A percentile compares a stretch with the other conserved stretches of the same genome.
Conservation (phyloP, 2,113 vertebrate species). For the Poecilia latipinna region DNA sequence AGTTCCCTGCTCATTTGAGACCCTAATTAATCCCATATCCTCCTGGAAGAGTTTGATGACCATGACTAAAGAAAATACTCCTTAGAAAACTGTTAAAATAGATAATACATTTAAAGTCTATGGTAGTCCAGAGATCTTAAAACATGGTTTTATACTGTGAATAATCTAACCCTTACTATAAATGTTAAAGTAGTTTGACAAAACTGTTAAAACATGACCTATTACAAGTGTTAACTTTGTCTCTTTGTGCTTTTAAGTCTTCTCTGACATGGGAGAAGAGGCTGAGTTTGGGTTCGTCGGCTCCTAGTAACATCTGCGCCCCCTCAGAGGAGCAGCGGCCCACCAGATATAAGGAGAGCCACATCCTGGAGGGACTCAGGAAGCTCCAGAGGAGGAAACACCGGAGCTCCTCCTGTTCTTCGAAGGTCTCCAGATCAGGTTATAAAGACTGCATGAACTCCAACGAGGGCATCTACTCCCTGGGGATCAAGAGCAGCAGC, state of each 20-base stretch:
- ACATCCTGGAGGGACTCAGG: slow-evolving; percentile 89
- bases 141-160: no score
- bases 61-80: neutral
- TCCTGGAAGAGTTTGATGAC: slow-evolving; percentile 5
- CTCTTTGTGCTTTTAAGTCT: slow-evolving; percentile 68
- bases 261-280: slow-evolving; percentile 90
- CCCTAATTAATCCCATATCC: slow-evolving; percentile 20
- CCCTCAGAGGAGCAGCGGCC: slow-evolving; percentile 85
- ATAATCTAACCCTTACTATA: neutral
- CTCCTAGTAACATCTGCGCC: slow-evolving; percentile 86
- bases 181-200: neutral
- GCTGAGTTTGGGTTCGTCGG: slow-evolving; percentile 86
- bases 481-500: slow-evolving; percentile 84
- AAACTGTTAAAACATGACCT: neutral
- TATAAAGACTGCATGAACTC: slow-evolving; percentile 96
- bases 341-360: slow-evolving; percentile 88
- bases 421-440: slow-evolving; percentile 86
- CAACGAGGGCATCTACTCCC: slow-evolving; percentile 95
- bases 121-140: neutral
- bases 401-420: slow-evolving; percentile 82
- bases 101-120: neutral
- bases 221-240: neutral
- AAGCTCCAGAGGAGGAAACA: slow-evolving; percentile 87
- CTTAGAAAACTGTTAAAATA: neutral
- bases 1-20: neutral